These are phyloP conservation scores for Erebia aethiops DNA, from an alignment of 2,888 invertebrate species.

Conservation along the genomic window DNA sequence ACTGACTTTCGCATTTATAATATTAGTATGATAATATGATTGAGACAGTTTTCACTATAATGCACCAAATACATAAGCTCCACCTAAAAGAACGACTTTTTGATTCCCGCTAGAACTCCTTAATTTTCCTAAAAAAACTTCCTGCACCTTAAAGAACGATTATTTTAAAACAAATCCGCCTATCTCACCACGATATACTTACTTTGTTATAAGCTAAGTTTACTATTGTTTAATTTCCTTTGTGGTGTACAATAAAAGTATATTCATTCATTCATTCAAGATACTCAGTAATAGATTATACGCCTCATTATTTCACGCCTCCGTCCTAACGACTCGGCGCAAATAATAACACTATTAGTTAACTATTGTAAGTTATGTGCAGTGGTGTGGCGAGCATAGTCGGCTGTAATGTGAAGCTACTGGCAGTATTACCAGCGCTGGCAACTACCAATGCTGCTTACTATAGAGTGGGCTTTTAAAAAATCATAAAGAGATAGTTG, in stretches of 20 bases:
- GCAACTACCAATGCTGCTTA: conserved; percentile 32
- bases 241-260: too few species aligned
- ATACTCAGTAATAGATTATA: conserved; percentile 27
- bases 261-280: too few species aligned
- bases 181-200: too few species aligned
- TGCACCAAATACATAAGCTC: too few species aligned
- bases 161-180: conserved; percentile 16
- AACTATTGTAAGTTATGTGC: conserved; percentile 56
- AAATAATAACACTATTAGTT: conserved; percentile 52
- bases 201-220: too few species aligned
- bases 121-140: too few species aligned
- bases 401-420: conserved; percentile 59
- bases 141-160: conserved; percentile 1
- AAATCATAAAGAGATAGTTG: background rate
- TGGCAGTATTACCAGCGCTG: conserved; percentile 55
- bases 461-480: conserved; percentile 37
- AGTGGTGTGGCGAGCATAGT: conserved; percentile 50
- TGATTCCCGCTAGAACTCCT: too few species aligned
- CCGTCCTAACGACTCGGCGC: conserved; percentile 36
- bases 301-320: conserved; percentile 36
- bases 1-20: too few species aligned
- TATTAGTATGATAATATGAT: too few species aligned
- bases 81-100: conserved; percentile 5
- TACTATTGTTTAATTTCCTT: too few species aligned
- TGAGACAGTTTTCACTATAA: too few species aligned